Evolutionary conservation across 2,888 invertebrate genomes (phyloP), one percentile per base, ranked within the genome.

Genomic region (Clistopyga incitator): DNA sequence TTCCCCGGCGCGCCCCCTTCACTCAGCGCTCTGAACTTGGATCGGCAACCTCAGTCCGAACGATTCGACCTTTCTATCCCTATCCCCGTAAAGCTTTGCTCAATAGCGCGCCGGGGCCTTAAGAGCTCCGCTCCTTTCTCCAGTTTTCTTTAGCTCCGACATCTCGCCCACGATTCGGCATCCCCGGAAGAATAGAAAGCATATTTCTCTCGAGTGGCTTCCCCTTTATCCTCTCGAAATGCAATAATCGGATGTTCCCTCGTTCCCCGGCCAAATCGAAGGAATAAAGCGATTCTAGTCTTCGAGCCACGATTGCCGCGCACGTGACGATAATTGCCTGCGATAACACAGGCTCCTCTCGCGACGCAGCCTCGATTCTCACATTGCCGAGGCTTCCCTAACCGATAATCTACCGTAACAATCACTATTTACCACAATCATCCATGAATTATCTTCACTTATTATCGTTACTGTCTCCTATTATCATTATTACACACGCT

Each of bases 311-410:
- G 59, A 25, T 29, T 50, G 20, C 38, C 6, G 64, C 20, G 70
- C 68, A 47, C 64, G 65, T 52, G 78, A 78, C 70, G 82, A 82
- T 82, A 75, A 82, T 82, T 74, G 74, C n/a, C 23, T 47, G 38
- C 68, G 82, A 82, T 82, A 82, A 82, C 54, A 34, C 6, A 20
- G 15, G 13, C 52, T 20, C 67, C 54, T 56, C 50, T 50, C 50
- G 50, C 20, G 47, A 59, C 59, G 59, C 59, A n/a, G 59, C 29
- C 29, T 59, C 29, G 6, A 29, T 59, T 59, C 59, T 29, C 29
- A 25, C 29, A 29, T 29, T 59, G 4, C 29, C 15, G 29, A 15
- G 15, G 29, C 59, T 29, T 29, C 59, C n/a, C 3, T 59, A 59
- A 59, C 59, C 25, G 15, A 59, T 59, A 15, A 59, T 8, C 15